Evolutionary conservation across 1,140 invertebrate species (phyloP), one percentile per base, ranked within the genome.

Genomic region (Triops longicaudatus): DNA sequence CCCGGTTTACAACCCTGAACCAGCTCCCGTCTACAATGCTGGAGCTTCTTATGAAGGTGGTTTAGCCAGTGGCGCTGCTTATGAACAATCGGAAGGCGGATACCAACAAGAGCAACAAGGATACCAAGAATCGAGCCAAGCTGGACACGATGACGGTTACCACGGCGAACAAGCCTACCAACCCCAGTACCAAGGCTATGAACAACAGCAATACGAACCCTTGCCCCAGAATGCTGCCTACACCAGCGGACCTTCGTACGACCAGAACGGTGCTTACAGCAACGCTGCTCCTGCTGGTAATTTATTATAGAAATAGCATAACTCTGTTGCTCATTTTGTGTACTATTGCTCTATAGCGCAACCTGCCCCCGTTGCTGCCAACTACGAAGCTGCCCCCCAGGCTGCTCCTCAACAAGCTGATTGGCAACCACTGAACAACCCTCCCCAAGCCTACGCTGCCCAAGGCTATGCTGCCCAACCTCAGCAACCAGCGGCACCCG

Each of bases 11-110:
- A 63, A 0, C 50, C 50, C 76, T 72, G 27, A 50, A 9, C 50
- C 31, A 72, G 71, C 76, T 12, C 50, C 76, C 43, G 44, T 22
- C 28, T 76, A 76, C 76, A 41, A 76, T 12, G 11, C 76, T 41
- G 76, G 17, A 31, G 5, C 50, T 63, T 17, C 50, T 63, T 63
- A 22, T 17, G 50, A 63, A 5, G 50, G 50, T 63, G n/a, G n/a
- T 22, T 14, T 63, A n/a, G 44, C 76, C 31, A 14, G 50, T n/a
- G 43, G 41, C 27, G 76, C 71, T 72, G 31, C 28, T 22, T 63
- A 76, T 12, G 50, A 72, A 26, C 28, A 22, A 71, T 14, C 76
- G 11, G 27, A 44, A 63, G 50, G 22, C 14, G 44, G 44, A 63
- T 63, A 63, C 9, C 44, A 63, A 11, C 44, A 63, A 63, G 31